A percentile compares a stretch with the other conserved stretches of the same genome.
phyloP scores from a whole-genome alignment of 2,797 vertebrate genomes.

The Phataginus tetradactyla region DNA sequence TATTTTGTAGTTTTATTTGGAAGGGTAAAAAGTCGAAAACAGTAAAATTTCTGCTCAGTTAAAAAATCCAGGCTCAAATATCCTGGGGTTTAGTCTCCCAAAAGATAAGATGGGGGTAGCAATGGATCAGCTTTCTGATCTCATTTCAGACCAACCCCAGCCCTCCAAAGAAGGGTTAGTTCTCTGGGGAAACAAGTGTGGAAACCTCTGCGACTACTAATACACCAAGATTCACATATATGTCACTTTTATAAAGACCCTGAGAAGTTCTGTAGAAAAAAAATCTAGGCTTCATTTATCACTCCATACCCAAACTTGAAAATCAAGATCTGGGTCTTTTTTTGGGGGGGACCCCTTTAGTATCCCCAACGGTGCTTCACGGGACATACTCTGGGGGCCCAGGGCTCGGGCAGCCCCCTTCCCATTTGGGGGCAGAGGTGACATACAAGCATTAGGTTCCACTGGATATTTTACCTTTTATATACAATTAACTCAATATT shows the following conservation, averaged over 20 bases:
- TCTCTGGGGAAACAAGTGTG: not conserved
- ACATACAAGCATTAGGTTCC: not conserved
- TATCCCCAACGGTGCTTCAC: not conserved
- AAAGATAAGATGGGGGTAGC: not conserved
- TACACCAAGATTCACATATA: not conserved
- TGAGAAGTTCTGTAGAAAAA: not conserved
- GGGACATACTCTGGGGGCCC: not conserved
- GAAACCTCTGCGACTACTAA: not conserved
- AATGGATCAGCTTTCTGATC: not conserved
- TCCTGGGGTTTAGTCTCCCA: not conserved
- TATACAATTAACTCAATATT: slow-evolving; percentile 3
- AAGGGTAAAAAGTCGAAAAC: not conserved
- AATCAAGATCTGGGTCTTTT: not conserved
- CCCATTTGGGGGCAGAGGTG: not conserved
- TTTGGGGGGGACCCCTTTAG: not conserved
- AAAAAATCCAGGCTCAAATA: not conserved
- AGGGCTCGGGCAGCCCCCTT: not conserved
- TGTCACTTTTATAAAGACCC: not conserved
- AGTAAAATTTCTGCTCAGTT: not conserved
- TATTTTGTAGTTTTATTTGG: slow-evolving; percentile 28
- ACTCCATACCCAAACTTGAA: not conserved
- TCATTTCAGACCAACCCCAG: not conserved
- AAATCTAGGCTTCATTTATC: not conserved
- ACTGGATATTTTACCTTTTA: not conserved
- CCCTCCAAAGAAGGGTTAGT: not conserved